phyloP scores from a whole-genome alignment of 2,888 invertebrate genomes.

The Lymantria dispar region DNA sequence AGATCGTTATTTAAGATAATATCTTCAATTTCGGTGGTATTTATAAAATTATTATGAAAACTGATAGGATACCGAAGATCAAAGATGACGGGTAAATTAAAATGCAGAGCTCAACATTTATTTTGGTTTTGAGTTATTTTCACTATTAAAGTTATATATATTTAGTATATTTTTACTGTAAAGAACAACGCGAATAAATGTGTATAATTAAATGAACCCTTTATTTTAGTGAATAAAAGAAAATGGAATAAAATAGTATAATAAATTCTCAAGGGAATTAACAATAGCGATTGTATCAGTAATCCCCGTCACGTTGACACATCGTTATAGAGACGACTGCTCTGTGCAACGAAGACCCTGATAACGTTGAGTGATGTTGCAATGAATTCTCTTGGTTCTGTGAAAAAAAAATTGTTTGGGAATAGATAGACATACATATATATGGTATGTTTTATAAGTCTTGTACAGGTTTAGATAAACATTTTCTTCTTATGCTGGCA shows the following conservation, averaged over 20 bases:
- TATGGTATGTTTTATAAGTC: too few species aligned
- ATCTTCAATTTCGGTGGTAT: neutral
- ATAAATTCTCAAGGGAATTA: slow-evolving; percentile 24
- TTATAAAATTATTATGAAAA: neutral
- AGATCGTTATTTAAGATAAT: neutral
- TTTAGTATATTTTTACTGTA: too few species aligned
- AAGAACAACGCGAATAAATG: too few species aligned
- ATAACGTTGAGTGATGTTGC: slow-evolving; percentile 26
- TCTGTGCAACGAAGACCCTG: slow-evolving; percentile 11
- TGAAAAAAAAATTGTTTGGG: slow-evolving; percentile 7
- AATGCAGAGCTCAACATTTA: too few species aligned
- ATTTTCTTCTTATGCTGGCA: too few species aligned
- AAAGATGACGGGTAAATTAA: too few species aligned
- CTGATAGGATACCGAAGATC: too few species aligned
- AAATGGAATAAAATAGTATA: slow-evolving; percentile 16
- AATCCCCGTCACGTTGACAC: slow-evolving; percentile 7
- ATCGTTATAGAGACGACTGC: slow-evolving; percentile 24
- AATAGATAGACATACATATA: neutral
- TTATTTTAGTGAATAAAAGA: slow-evolving; percentile 1
- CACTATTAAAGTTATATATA: too few species aligned
- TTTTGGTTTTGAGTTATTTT: too few species aligned
- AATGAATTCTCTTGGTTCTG: slow-evolving; percentile 15
- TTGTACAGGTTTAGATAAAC: too few species aligned
- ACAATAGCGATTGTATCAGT: slow-evolving; percentile 29
- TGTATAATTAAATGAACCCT: neutral